Evolutionary conservation across 2,113 vertebrate genomes (phyloP).

Genomic region (Microtus pennsylvanicus): DNA sequence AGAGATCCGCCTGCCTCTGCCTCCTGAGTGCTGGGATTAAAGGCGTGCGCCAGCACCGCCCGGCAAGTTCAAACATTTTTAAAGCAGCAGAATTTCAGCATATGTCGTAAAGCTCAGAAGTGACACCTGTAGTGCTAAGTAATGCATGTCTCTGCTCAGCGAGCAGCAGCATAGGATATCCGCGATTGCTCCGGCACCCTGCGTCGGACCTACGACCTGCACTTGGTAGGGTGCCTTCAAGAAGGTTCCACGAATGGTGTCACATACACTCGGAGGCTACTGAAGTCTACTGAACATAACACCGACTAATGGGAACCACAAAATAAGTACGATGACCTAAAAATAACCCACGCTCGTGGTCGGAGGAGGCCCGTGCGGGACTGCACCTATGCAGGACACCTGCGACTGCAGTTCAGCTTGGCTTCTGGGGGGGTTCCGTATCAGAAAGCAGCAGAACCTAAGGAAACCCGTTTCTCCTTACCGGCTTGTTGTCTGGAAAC

Average conservation of each 20-base stretch:
- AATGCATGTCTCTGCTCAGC: too few species aligned
- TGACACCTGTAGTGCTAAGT: fast-evolving
- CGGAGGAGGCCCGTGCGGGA: fast-evolving
- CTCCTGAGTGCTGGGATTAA: too few species aligned
- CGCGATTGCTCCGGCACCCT: neutral
- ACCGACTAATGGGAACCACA: neutral
- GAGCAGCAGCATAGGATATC: neutral
- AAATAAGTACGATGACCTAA: neutral
- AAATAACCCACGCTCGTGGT: fast-evolving
- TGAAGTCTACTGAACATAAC: neutral
- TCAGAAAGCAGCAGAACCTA: neutral
- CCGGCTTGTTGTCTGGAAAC: constrained; percentile 99
- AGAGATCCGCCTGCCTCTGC: too few species aligned
- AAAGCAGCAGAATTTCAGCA: neutral
- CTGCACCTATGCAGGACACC: neutral
- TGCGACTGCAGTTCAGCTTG: neutral
- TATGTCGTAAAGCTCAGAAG: neutral
- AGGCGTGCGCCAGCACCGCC: too few species aligned
- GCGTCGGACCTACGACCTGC: fast-evolving
- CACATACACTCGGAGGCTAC: neutral
- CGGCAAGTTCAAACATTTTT: neutral
- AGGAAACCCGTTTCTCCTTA: constrained; percentile 83
- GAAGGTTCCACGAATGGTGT: neutral
- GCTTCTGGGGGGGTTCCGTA: fast-evolving
- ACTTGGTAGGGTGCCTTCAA: neutral